These are phyloP conservation scores for Papilio elwesi DNA, from an alignment of 2,888 invertebrate species.

Conservation along the genomic window DNA sequence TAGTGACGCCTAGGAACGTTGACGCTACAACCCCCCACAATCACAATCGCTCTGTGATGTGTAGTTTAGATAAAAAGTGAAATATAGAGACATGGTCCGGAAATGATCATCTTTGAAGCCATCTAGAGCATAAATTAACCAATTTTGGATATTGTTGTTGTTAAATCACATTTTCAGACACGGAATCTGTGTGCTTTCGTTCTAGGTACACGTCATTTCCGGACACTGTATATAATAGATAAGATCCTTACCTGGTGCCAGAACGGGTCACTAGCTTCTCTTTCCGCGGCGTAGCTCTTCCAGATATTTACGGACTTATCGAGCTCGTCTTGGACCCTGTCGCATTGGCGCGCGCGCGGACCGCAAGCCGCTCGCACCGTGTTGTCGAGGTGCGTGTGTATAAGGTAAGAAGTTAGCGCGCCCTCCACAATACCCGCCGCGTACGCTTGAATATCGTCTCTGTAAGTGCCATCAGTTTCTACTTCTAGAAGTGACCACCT, in stretches of 20 bases:
- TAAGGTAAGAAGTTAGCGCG: constrained; percentile 90
- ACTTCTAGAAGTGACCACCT: constrained; percentile 94
- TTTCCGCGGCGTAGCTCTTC: constrained; percentile 82
- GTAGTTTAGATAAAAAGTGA: no score
- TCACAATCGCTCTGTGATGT: no score
- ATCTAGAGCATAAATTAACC: no score
- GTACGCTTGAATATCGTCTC: constrained; percentile 92
- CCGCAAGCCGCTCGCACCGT: constrained; percentile 82
- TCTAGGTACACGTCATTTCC: no score
- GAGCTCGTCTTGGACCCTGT: constrained; percentile 86
- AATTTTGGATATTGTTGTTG: no score
- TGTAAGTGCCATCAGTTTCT: constrained; percentile 88
- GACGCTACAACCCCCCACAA: no score
- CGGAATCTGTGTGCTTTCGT: no score
- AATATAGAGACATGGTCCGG: no score
- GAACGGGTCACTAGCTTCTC: constrained; percentile 84
- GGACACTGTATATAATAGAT: no score
- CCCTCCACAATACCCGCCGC: constrained; percentile 94
- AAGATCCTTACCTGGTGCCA: constrained; percentile 90
- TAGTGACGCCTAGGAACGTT: no score
- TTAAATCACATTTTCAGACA: no score
- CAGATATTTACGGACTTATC: constrained; percentile 86
- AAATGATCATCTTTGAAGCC: no score
- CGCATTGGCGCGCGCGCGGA: constrained; percentile 84
- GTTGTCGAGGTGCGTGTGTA: constrained; percentile 91